These are phyloP conservation scores for Mesochorus sp. DNA, from an alignment of 2,888 invertebrate genomes.

Conservation along the genomic window DNA sequence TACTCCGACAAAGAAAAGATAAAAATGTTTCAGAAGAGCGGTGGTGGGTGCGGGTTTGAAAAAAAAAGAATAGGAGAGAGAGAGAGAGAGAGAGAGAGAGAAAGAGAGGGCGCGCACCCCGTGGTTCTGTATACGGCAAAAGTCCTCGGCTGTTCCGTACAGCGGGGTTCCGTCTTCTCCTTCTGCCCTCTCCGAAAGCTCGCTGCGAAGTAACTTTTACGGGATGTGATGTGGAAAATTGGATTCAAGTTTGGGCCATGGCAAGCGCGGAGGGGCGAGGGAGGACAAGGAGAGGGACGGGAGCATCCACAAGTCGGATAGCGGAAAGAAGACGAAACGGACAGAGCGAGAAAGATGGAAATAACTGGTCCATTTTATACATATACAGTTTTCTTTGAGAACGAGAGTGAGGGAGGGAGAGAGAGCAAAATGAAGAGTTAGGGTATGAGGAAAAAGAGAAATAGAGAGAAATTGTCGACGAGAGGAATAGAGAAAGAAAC, in stretches of 20 bases:
- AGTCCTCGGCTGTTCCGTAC: slow-evolving; percentile 30
- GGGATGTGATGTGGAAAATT: slow-evolving; percentile 79
- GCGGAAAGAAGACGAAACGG: slow-evolving; percentile 56
- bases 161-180: slow-evolving; percentile 24
- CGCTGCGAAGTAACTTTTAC: slow-evolving; percentile 76
- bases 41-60: not conserved
- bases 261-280: slow-evolving; percentile 49
- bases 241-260: slow-evolving; percentile 77
- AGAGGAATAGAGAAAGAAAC: slow-evolving; percentile 11
- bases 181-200: slow-evolving; percentile 47
- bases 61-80: not conserved
- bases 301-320: slow-evolving; percentile 17
- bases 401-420: not conserved
- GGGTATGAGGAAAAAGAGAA: not conserved
- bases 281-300: slow-evolving; percentile 9
- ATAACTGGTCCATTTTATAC: slow-evolving; percentile 12
- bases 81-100: slow-evolving; percentile 14
- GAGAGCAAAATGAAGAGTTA: not conserved
- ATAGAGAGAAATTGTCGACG: slow-evolving; percentile 41
- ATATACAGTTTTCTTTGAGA: slow-evolving; percentile 12
- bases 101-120: slow-evolving; percentile 56
- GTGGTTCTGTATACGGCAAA: slow-evolving; percentile 67
- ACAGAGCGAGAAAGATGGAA: slow-evolving; percentile 46
- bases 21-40: slow-evolving; percentile 54
- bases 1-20: slow-evolving; percentile 69